Evolutionary conservation across 1,140 invertebrate genomes (phyloP).

Genomic region (Reticulitermes speratus): DNA sequence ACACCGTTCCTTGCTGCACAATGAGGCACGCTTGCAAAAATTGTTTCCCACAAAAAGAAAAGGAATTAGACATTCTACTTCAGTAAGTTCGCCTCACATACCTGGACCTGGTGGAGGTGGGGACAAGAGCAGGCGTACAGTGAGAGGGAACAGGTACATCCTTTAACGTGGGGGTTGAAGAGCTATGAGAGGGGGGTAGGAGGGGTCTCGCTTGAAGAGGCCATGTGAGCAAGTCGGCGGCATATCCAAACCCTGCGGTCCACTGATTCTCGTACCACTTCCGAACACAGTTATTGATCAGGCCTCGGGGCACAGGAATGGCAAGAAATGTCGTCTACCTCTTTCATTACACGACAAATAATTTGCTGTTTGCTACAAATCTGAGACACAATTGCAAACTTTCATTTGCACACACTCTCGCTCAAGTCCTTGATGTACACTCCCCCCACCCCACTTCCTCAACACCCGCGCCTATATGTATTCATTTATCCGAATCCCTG

Average conservation of each 20-base stretch:
- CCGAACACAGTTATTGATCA: not conserved
- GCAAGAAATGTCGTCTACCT: not conserved
- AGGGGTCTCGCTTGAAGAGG: not conserved
- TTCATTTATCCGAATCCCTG: constrained; percentile 17
- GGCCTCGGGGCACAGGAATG: constrained; percentile 15
- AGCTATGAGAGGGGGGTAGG: not conserved
- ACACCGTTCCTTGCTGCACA: not conserved
- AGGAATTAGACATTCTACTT: not conserved
- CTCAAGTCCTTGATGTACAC: not conserved
- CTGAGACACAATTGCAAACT: constrained; percentile 15
- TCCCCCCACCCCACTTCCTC: not conserved
- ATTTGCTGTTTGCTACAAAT: not conserved
- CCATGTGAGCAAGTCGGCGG: constrained; percentile 15
- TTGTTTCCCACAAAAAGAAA: not conserved
- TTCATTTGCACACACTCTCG: constrained; percentile 15
- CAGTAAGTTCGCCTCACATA: not conserved
- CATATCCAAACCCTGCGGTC: constrained; percentile 5
- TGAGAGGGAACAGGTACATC: constrained; percentile 8
- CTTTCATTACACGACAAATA: not conserved
- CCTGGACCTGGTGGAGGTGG: not conserved
- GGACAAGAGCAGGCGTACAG: not conserved
- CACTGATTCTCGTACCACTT: not conserved
- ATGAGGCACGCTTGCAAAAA: not conserved
- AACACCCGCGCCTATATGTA: not conserved
- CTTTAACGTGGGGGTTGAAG: not conserved